Conservation (phyloP, 2,113 vertebrate species). For the Seriola quinqueradiata region DNA sequence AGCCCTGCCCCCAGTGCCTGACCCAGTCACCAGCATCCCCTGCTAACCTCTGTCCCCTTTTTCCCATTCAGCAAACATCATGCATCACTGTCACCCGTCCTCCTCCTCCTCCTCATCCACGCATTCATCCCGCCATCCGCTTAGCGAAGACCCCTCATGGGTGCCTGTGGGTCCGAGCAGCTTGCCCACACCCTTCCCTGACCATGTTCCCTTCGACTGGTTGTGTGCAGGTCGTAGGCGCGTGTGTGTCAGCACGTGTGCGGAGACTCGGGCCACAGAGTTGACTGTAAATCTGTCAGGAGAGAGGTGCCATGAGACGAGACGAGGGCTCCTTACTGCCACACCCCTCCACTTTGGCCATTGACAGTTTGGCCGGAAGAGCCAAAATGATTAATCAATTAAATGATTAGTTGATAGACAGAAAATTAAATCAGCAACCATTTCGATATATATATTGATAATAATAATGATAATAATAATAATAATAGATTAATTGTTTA, state of each 20-base stretch:
- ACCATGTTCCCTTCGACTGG: conserved; percentile 27
- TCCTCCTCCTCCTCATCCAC: conserved; percentile 52
- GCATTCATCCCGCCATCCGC: conserved; percentile 45
- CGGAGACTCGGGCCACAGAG: conserved; percentile 47
- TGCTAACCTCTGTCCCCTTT: conserved; percentile 66
- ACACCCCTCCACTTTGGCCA: conserved; percentile 41
- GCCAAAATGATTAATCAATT: background rate
- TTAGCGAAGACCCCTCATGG: conserved; percentile 43
- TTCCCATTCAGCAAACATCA: conserved; percentile 73
- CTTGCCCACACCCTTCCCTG: conserved; percentile 18
- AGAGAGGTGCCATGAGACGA: conserved; percentile 18
- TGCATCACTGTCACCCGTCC: conserved; percentile 79
- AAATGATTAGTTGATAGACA: background rate
- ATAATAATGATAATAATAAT: too few species aligned
- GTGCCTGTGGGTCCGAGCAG: background rate
- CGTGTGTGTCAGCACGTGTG: conserved; percentile 48
- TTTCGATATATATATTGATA: background rate
- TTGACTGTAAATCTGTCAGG: conserved; percentile 69
- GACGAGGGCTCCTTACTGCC: conserved; percentile 24
- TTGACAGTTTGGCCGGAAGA: conserved; percentile 13
- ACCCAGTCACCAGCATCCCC: conserved; percentile 76
- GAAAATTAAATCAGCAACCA: background rate
- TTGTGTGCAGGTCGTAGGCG: conserved; percentile 35
- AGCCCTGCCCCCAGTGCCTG: conserved; percentile 69
- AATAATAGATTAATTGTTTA: background rate